Conservation (phyloP, 2,888 invertebrate genomes). For the Phasia obesa region DNA sequence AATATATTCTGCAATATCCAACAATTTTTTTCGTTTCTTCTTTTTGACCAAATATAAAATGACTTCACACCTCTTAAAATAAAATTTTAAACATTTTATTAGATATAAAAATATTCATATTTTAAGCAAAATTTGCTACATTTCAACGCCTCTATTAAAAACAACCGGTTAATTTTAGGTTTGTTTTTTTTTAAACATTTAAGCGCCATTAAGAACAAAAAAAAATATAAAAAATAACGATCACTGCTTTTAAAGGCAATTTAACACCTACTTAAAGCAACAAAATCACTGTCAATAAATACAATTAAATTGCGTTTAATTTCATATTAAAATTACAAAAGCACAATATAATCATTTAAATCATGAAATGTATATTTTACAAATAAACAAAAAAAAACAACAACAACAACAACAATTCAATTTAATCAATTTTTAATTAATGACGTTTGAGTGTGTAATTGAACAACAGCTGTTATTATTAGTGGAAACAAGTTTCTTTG, state of each 20-base stretch:
- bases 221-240: too few species aligned
- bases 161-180: too few species aligned
- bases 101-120: not conserved
- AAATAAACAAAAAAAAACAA: too few species aligned
- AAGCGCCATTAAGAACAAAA: conserved; percentile 46
- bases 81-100: not conserved
- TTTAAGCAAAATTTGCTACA: conserved; percentile 15
- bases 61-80: not conserved
- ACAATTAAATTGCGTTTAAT: conserved; percentile 38
- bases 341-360: conserved; percentile 42
- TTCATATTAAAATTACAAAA: not conserved
- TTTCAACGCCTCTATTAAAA: conserved; percentile 46
- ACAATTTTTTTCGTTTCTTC: too few species aligned
- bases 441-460: conserved; percentile 30
- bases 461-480: conserved; percentile 37
- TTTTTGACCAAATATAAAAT: not conserved
- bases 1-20: too few species aligned
- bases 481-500: not conserved
- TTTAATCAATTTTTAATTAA: conserved; percentile 31
- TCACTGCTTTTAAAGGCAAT: conserved; percentile 38
- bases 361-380: conserved; percentile 28
- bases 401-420: conserved; percentile 5
- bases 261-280: conserved; percentile 58
- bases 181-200: too few species aligned
- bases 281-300: conserved; percentile 23